A percentile compares a stretch with the other conserved stretches of the same genome.
Evolutionary conservation across 2,888 invertebrate genomes (phyloP).

Genomic region (Synanthedon andrenaeformis): DNA sequence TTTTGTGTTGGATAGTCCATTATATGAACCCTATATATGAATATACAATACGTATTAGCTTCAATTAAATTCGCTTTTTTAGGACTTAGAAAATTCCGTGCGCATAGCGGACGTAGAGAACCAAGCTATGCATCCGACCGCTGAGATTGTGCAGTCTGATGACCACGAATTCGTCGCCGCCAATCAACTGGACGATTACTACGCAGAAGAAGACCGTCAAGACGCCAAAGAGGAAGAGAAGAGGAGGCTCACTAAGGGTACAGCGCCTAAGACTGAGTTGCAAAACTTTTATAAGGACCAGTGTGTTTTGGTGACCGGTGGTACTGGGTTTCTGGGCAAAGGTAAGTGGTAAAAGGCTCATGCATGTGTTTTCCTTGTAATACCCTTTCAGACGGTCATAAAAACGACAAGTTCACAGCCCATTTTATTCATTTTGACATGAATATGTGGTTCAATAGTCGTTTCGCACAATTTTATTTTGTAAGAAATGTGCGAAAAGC

Average conservation of each 20-base stretch:
- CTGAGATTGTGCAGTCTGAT: constrained; percentile 57
- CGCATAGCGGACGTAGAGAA: constrained; percentile 45
- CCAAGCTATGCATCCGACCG: constrained; percentile 52
- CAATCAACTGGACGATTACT: constrained; percentile 54
- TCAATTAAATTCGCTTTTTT: constrained; percentile 3
- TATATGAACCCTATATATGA: too few relatives aligned
- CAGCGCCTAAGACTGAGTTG: constrained; percentile 39
- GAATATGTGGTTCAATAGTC: too few relatives aligned
- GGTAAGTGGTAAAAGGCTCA: constrained; percentile 33
- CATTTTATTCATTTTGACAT: too few relatives aligned
- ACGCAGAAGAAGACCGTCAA: constrained; percentile 52
- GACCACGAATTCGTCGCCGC: constrained; percentile 67
- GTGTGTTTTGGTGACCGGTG: constrained; percentile 62
- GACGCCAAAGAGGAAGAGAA: constrained; percentile 61
- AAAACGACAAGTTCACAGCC: too few relatives aligned
- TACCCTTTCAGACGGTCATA: neutral
- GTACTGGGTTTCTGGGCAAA: constrained; percentile 62
- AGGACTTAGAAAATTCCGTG: constrained; percentile 52
- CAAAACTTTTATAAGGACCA: constrained; percentile 53
- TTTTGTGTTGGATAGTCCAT: too few relatives aligned
- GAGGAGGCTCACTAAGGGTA: constrained; percentile 57
- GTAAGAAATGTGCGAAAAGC: too few relatives aligned
- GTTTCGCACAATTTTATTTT: too few relatives aligned
- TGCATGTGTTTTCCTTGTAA: neutral
- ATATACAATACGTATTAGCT: too few relatives aligned